Evolutionary conservation across 2,888 invertebrate species (phyloP).

Genomic region (Lepidonotus clava): DNA sequence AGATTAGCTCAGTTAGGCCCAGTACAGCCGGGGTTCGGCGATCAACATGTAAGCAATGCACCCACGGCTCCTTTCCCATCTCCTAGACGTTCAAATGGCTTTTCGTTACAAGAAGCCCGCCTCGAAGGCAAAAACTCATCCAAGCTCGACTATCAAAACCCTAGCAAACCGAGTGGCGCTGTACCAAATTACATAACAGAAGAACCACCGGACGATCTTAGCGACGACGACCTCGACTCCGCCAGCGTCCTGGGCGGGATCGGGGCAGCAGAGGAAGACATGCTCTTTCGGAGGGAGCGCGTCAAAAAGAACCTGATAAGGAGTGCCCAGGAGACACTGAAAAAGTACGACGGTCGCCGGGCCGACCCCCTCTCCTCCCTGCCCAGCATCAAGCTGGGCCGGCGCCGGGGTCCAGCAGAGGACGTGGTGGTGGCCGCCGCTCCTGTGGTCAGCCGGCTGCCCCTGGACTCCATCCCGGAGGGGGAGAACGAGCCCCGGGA

Average conservation of each 20-base stretch:
- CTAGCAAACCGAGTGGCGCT: too few species aligned
- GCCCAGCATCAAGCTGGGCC: neutral
- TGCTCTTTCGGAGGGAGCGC: neutral
- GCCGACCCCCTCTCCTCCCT: neutral
- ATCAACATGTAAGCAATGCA: neutral
- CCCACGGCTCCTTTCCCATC: neutral
- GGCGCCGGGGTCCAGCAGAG: neutral
- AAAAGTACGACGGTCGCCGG: neutral
- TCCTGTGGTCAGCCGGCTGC: neutral
- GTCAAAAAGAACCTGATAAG: neutral
- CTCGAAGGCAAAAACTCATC: neutral
- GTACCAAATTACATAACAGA: too few species aligned
- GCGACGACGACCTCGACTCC: slow-evolving; percentile 1
- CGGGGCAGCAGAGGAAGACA: slow-evolving; percentile 10
- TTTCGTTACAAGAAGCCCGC: neutral
- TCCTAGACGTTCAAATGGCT: neutral
- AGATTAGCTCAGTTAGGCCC: too few species aligned
- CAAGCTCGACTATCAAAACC: neutral
- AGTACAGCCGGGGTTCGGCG: too few species aligned
- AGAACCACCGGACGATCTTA: neutral
- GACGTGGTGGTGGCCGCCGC: neutral
- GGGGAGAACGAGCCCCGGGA: slow-evolving; percentile 5
- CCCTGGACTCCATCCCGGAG: slow-evolving; percentile 23
- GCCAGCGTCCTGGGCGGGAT: neutral
- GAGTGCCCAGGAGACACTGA: neutral